Evolutionary conservation across 2,113 vertebrate species (phyloP).

Genomic region (Lipophrys pholis): DNA sequence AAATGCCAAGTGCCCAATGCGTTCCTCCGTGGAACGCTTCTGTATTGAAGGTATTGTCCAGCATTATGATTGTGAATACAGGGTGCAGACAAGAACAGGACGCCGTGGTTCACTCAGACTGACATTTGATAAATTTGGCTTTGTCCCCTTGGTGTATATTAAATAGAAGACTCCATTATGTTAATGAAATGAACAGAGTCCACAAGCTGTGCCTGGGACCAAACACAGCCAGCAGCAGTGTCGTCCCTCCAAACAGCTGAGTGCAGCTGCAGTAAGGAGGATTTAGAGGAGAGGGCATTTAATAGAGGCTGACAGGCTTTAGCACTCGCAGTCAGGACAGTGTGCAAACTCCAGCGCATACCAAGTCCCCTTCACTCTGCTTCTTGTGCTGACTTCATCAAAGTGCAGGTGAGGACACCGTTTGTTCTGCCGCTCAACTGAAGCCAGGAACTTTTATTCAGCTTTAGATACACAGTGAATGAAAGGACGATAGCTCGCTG

Average conservation of each 20-base stretch:
- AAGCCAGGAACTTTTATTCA: constrained; percentile 44
- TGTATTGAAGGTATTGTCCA: too few relatives aligned
- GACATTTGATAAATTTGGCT: constrained; percentile 41
- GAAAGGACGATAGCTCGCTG: constrained; percentile 44
- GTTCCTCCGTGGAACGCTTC: too few relatives aligned
- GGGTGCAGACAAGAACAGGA: neutral
- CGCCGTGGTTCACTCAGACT: constrained; percentile 10
- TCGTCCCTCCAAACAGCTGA: constrained; percentile 23
- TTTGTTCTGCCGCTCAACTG: constrained; percentile 26
- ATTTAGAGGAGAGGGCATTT: constrained; percentile 46
- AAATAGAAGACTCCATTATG: constrained; percentile 57
- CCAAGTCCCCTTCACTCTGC: constrained; percentile 42
- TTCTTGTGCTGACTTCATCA: constrained; percentile 55
- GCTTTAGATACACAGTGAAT: constrained; percentile 44
- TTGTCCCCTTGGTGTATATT: constrained; percentile 26
- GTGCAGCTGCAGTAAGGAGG: constrained; percentile 38
- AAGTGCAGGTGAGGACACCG: constrained; percentile 59
- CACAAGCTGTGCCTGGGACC: constrained; percentile 33
- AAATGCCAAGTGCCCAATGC: too few relatives aligned
- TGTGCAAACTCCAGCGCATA: constrained; percentile 52
- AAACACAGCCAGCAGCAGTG: constrained; percentile 18
- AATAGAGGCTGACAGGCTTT: constrained; percentile 68
- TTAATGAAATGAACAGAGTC: constrained; percentile 65
- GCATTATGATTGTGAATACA: neutral
- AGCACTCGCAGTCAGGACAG: constrained; percentile 54